Base-by-base conservation (phyloP, 1,140 invertebrate species). In the Hirudo medicinalis region DNA sequence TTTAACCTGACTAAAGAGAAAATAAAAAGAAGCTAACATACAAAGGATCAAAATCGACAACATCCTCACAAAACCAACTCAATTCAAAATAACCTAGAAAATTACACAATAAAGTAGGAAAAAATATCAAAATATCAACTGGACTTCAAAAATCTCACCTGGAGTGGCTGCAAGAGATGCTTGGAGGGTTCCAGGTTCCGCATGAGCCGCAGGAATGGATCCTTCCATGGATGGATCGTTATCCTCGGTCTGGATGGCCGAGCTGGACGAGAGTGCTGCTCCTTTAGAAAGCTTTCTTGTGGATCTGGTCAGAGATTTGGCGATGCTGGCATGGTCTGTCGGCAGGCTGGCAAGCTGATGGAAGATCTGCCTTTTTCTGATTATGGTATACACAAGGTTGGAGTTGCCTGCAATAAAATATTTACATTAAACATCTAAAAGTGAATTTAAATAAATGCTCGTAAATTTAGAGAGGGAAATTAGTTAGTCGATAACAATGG, bases 361-460 rank as follows among this genome's bases (percentile, higher is more conserved):
- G 83, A 99, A 99, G 67, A 98, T 92, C 80, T 94, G 90, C 32
- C 96, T 85, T 80, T 99, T 99, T 57, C 95, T 86, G 76, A 99
- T 99, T 74, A 99, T 98, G 8, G 94, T 98, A 82, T 99, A 99
- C 32, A 99, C 92, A 72, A 99, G 85, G 86, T 97, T 98, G 22
- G 93, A 93, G 81, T 99, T 99, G 0, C 90, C 89, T 91, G 76
- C 17, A 71, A 66, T 49, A 49, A 69, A 63, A 25, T 19, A 36
- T 27, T 68, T 36, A 68, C 8, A 20, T 8, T 9, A 63, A 63
- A 63, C 2, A 20, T 9, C 29, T 63, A n/a, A 63, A 49, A 49
- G 9, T 49, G 43, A 49, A 49, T 49, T 11, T 17, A 8, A 49
- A 15, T 49, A 49, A 49, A 49, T 49, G 15, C 43, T 36, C 32